Percentiles rank a stretch among this genome's conserved stretches.
These are phyloP conservation scores for Alethe castanea DNA, from an alignment of 2,113 vertebrate species.

Conservation along the genomic window DNA sequence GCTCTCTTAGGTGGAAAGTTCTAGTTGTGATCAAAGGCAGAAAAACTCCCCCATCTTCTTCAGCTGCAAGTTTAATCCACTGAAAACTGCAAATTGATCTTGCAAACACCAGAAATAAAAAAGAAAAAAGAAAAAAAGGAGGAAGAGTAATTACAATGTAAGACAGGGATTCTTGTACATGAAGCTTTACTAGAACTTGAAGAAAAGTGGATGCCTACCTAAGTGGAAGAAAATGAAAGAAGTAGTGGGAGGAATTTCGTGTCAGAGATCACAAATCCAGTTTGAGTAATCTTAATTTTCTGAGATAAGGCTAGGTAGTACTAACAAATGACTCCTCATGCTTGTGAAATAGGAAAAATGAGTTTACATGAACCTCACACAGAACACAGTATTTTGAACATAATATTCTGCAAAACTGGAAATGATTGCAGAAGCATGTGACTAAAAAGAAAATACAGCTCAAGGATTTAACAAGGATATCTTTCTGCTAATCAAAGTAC, in stretches of 20 bases:
- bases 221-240: neutral
- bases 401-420: neutral
- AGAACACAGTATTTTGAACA: neutral
- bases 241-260: neutral
- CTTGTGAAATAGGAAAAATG: neutral
- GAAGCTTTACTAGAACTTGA: neutral
- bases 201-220: neutral
- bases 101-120: neutral
- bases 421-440: neutral
- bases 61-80: neutral
- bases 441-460: neutral
- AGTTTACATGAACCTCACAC: neutral
- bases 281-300: neutral
- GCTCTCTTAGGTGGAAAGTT: neutral
- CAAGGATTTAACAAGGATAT: neutral
- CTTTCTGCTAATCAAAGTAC: conserved; percentile 36
- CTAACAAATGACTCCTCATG: neutral
- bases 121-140: neutral
- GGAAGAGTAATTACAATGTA: neutral
- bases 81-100: neutral
- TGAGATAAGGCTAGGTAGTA: neutral
- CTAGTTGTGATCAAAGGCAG: neutral
- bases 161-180: neutral
- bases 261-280: neutral
- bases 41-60: neutral